phyloP scores from a whole-genome alignment of 2,797 vertebrate genomes.

The Anolis apletophallus region DNA sequence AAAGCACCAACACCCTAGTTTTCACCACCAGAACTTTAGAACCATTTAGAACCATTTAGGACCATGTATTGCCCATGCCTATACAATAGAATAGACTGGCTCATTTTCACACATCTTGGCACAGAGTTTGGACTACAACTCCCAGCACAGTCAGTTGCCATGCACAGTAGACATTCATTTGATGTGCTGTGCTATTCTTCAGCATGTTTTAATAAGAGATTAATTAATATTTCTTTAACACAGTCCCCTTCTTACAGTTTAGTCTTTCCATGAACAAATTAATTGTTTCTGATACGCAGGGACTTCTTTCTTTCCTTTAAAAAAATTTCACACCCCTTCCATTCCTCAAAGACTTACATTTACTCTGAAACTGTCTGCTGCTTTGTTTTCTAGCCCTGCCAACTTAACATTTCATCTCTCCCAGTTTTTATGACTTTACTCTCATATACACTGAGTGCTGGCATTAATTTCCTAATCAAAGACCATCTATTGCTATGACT shows the following conservation, averaged over 20 bases:
- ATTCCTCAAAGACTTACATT: constrained; percentile 31
- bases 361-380: constrained; percentile 46
- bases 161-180: not conserved
- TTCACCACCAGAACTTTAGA: no score
- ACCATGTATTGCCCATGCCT: no score
- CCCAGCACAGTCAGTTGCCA: no score
- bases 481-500: constrained; percentile 61
- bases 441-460: constrained; percentile 43
- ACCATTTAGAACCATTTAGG: no score
- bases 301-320: not conserved
- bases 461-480: constrained; percentile 58
- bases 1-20: no score
- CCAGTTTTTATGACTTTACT: constrained; percentile 56
- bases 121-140: no score
- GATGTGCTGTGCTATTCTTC: not conserved
- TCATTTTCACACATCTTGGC: not conserved
- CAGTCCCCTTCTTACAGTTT: not conserved
- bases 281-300: not conserved
- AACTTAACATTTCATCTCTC: constrained; percentile 47
- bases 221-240: not conserved
- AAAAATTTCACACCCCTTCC: constrained; percentile 13
- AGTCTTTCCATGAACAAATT: not conserved
- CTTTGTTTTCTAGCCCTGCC: constrained; percentile 51
- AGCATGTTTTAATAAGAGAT: not conserved
- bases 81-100: no score